Conservation (phyloP, 1,140 invertebrate genomes). For the Panagrolaimus sp. region DNA sequence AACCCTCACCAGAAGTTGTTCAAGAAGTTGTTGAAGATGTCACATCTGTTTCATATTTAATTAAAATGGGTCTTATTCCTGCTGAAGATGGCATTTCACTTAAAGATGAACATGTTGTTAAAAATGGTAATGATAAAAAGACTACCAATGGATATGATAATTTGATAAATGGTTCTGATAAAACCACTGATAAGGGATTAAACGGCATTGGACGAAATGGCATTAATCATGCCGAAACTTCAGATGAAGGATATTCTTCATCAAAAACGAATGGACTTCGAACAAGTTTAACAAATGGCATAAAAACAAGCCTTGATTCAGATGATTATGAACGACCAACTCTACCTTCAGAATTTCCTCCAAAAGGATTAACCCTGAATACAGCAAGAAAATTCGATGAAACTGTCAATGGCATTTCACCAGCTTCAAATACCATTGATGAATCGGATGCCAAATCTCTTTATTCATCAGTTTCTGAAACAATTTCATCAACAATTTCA, state of each 20-base stretch:
- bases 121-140: neutral
- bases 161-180: neutral
- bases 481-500: neutral
- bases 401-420: neutral
- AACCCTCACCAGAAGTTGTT: conserved; percentile 27
- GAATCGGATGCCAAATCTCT: no score
- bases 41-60: conserved; percentile 21
- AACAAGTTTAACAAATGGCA: neutral
- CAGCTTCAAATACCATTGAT: neutral
- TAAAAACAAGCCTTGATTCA: no score
- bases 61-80: conserved; percentile 23
- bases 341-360: neutral
- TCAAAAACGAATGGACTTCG: neutral
- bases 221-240: neutral
- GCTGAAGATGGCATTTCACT: conserved; percentile 19
- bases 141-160: neutral
- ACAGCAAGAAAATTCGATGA: conserved; percentile 12
- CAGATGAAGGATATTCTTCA: neutral
- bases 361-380: neutral
- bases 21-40: conserved; percentile 27
- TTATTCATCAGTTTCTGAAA: neutral
- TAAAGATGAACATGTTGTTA: conserved; percentile 11
- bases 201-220: conserved; percentile 2
- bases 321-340: neutral
- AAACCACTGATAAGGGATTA: neutral